Evolutionary conservation across 2,797 vertebrate species (phyloP), one percentile per base, ranked within the genome.

Genomic region (Molossus alvarezi): DNA sequence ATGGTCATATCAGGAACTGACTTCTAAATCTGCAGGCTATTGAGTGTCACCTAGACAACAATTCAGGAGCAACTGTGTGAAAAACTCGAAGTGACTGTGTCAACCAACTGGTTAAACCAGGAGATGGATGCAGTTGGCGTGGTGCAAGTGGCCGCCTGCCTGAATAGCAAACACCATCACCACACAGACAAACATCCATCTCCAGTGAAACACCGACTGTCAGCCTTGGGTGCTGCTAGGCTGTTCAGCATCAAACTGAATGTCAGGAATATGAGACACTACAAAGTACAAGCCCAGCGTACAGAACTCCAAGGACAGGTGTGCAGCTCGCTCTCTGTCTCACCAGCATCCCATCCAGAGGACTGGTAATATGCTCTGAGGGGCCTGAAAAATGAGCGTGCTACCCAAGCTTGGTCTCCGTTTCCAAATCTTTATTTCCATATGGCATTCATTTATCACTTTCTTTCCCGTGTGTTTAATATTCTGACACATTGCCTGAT

Each of bases 391-490:
- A 96, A 80, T n/a, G 33, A 82, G 33, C 6, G 11, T 79, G 33
- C 23, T 51, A 13, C 67, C 45, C 29, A 76, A 75, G 37, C 53
- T 75, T 87, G 85, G 58, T 79, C 37, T 93, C 37, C 6, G 25
- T n/a, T 69, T 94, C 41, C 2, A 11, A 88, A 62, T 91, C 82
- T 94, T 81, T 77, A 69, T 94, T n/a, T 88, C 29, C 58, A 29
- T 12, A 20, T 82, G 25, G 41, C 29, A 84, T 95, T 94, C 64
- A 94, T 93, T 81, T 75, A 81, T 83, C 58, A 88, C 64, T 65
- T 82, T 85, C 21, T 75, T 75, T 86, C 65, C 33, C 41, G 9
- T 91, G 25, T 77, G 27, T 8, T 77, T 75, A 95, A 64, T 76
- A 67, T 85, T 85, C 76, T 89, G 75, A 92, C 75, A 86, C 41